These are phyloP conservation scores for Caenorhabditis angaria DNA, from an alignment of 2,888 invertebrate species.

Conservation along the genomic window DNA sequence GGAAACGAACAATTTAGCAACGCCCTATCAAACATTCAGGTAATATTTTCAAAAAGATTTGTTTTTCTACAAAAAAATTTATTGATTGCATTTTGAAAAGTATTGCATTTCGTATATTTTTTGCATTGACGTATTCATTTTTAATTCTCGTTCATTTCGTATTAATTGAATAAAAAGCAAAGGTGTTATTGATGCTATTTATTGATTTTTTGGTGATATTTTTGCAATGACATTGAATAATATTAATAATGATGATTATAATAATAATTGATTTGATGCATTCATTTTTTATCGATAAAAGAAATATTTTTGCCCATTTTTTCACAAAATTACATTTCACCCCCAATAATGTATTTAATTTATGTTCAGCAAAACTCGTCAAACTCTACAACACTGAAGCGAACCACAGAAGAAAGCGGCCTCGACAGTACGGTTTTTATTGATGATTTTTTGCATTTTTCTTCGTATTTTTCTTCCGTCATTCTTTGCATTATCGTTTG, in stretches of 20 bases:
- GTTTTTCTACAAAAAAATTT: not conserved
- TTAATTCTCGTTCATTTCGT: not conserved
- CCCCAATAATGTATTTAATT: conserved; percentile 4
- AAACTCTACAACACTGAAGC: conserved; percentile 37
- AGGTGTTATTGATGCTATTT: not conserved
- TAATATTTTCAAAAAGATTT: no score
- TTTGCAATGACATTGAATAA: not conserved
- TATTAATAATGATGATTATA: not conserved
- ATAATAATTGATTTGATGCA: no score
- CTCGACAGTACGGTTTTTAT: conserved; percentile 13
- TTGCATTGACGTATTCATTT: not conserved
- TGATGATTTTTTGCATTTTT: not conserved
- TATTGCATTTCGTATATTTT: not conserved
- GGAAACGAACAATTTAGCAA: conserved; percentile 5
- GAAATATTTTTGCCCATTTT: not conserved
- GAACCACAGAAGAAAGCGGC: conserved; percentile 20
- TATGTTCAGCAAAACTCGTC: conserved; percentile 23
- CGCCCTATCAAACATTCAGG: conserved; percentile 3
- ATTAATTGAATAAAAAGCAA: not conserved
- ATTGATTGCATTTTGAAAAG: not conserved
- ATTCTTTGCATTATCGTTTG: conserved; percentile 3
- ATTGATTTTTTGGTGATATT: not conserved
- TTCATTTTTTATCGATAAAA: not conserved
- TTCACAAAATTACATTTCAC: not conserved
- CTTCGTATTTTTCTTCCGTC: not conserved